Evolutionary conservation across 2,888 invertebrate species (phyloP).

Genomic region (Lydus trimaculatus): DNA sequence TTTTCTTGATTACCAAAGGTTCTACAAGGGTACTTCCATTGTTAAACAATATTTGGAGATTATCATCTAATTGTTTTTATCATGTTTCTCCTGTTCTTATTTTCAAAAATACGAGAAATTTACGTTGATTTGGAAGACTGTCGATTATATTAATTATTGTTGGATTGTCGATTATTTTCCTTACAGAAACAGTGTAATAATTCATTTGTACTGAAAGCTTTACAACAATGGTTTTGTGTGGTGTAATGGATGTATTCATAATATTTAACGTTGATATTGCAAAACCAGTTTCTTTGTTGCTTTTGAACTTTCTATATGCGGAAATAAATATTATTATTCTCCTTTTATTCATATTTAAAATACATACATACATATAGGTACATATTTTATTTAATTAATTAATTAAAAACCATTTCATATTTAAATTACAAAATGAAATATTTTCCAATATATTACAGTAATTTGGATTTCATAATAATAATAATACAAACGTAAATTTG

Average conservation of each 20-base stretch:
- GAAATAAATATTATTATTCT: not conserved
- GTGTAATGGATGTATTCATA: not conserved
- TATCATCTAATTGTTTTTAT: too few species aligned
- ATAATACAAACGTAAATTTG: too few species aligned
- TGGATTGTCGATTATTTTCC: not conserved
- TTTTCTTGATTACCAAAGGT: too few species aligned
- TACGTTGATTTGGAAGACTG: too few species aligned
- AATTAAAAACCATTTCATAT: not conserved
- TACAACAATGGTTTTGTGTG: not conserved
- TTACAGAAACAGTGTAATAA: not conserved
- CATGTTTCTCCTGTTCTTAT: too few species aligned
- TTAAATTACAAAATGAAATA: not conserved
- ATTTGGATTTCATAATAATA: too few species aligned
- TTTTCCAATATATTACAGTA: too few species aligned
- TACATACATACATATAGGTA: not conserved
- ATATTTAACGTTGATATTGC: not conserved
- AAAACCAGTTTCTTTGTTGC: constrained; percentile 6
- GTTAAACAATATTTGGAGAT: too few species aligned
- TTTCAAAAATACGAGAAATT: too few species aligned
- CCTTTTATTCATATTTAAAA: too few species aligned
- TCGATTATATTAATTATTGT: too few species aligned
- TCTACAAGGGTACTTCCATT: too few species aligned
- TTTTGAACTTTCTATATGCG: constrained; percentile 5
- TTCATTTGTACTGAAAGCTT: not conserved
- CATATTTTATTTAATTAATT: not conserved